phyloP scores from a whole-genome alignment of 2,113 vertebrate genomes.

The Emydocephalus ijimae region DNA sequence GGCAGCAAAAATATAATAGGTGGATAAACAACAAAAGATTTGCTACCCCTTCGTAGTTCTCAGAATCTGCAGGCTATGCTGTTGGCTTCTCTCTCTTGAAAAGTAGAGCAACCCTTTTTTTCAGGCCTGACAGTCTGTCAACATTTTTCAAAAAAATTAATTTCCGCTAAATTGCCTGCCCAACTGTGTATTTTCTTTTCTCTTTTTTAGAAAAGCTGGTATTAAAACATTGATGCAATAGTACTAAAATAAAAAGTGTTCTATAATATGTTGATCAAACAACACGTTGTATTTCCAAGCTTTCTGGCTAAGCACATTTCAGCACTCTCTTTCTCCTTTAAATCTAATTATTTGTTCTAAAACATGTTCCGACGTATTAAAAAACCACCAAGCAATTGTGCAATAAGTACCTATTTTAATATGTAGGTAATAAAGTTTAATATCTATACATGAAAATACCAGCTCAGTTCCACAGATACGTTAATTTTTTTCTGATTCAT shows the following conservation, averaged over 20 bases:
- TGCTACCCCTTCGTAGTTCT: neutral
- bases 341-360: neutral
- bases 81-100: neutral
- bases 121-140: neutral
- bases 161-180: neutral
- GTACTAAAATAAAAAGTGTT: neutral
- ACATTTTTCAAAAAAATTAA: neutral
- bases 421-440: neutral
- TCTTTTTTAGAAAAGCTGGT: neutral
- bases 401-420: neutral
- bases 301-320: neutral
- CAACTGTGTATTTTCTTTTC: neutral
- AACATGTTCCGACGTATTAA: neutral
- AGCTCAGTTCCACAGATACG: neutral
- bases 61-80: neutral
- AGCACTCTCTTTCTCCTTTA: neutral
- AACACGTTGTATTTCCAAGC: neutral
- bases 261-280: neutral
- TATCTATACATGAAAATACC: neutral
- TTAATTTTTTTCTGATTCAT: neutral
- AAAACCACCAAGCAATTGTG: neutral
- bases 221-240: neutral
- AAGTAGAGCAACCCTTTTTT: neutral
- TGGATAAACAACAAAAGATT: neutral
- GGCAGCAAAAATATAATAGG: neutral